A percentile compares a stretch with the other conserved stretches of the same genome.
phyloP scores from a whole-genome alignment of 2,888 invertebrate species.

The Isoperla grammatica region DNA sequence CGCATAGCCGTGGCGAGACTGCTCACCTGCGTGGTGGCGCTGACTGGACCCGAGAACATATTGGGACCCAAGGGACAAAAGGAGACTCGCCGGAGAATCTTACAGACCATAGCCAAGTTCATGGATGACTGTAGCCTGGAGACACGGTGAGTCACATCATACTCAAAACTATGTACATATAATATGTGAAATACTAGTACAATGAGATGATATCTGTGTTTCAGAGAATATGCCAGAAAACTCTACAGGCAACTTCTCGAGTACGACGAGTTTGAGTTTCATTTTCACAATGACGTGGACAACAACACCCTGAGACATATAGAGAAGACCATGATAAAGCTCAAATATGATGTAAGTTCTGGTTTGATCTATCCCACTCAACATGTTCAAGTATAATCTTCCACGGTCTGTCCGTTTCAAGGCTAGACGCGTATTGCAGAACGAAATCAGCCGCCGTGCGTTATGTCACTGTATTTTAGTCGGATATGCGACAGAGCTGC shows the following conservation, averaged over 20 bases:
- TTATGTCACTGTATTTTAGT: too few relatives aligned
- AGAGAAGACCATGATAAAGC: neutral
- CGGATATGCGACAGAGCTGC: too few relatives aligned
- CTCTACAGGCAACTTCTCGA: neutral
- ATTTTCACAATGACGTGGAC: neutral
- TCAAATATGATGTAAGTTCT: neutral
- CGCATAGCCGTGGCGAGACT: slow-evolving; percentile 60
- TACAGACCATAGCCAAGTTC: neutral
- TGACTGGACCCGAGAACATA: slow-evolving; percentile 55
- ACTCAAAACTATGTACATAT: too few relatives aligned
- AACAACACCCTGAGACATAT: neutral
- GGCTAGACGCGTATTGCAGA: too few relatives aligned
- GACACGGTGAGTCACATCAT: neutral
- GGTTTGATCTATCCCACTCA: too few relatives aligned
- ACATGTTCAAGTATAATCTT: too few relatives aligned
- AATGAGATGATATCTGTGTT: too few relatives aligned
- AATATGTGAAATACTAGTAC: too few relatives aligned
- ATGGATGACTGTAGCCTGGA: neutral
- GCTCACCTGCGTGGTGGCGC: slow-evolving; percentile 57
- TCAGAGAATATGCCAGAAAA: neutral
- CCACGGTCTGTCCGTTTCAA: too few relatives aligned
- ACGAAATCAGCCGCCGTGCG: too few relatives aligned
- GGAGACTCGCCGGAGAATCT: neutral
- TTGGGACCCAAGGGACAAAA: slow-evolving; percentile 42
- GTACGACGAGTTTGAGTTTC: neutral